These are phyloP conservation scores for Euborellia annulipes DNA, from an alignment of 1,140 invertebrate species.

Conservation along the genomic window DNA sequence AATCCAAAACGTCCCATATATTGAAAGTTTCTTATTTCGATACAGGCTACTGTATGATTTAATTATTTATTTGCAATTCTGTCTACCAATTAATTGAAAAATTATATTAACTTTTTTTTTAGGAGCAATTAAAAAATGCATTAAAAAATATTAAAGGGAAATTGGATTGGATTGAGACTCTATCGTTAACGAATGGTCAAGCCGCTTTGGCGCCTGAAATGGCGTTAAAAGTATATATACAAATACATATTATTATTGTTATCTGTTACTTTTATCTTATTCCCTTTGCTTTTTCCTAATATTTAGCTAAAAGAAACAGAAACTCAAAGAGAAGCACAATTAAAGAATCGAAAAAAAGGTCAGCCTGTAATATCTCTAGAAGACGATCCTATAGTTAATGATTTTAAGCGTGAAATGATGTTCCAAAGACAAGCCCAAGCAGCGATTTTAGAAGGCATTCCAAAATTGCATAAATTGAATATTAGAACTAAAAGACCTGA, in stretches of 20 bases:
- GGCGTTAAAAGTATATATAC: conserved; percentile 48
- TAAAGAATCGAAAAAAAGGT: conserved; percentile 43
- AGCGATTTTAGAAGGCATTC: conserved; percentile 62
- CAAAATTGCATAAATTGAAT: conserved; percentile 52
- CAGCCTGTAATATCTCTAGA: conserved; percentile 37
- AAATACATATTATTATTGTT: no score
- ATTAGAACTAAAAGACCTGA: conserved; percentile 73
- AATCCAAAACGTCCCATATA: no score
- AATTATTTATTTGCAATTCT: no score
- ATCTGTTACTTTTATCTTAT: neutral
- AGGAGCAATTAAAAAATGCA: conserved; percentile 51
- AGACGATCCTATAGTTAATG: conserved; percentile 74
- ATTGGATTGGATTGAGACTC: conserved; percentile 68
- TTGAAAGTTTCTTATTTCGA: no score
- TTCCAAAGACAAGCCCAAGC: conserved; percentile 87
- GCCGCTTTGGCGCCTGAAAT: conserved; percentile 70
- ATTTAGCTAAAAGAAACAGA: conserved; percentile 13
- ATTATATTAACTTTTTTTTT: conserved; percentile 7
- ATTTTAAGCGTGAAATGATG: conserved; percentile 80
- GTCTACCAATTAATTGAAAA: conserved; percentile 4
- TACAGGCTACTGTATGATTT: no score
- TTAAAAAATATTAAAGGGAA: conserved; percentile 51
- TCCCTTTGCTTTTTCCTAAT: neutral
- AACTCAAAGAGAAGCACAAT: conserved; percentile 13
- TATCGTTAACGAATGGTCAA: conserved; percentile 58